Percentiles rank a stretch among this genome's conserved stretches.
Evolutionary conservation across 2,888 invertebrate genomes (phyloP).

Genomic region (Brachycybe producta): DNA sequence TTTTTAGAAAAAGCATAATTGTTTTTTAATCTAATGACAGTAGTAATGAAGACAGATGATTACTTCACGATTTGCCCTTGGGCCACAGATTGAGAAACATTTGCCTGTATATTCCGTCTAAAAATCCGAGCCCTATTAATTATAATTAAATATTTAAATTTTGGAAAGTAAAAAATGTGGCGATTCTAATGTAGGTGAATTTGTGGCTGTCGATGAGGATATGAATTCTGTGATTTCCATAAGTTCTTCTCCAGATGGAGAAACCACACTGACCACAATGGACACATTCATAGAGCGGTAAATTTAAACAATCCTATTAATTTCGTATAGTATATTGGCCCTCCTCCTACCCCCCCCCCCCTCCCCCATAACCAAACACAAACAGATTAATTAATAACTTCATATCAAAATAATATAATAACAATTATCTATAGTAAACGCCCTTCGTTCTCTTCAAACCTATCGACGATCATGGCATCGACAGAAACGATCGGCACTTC

Average conservation of each 20-base stretch:
- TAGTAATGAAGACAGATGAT: too few relatives aligned
- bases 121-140: too few relatives aligned
- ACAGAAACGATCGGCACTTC: not conserved
- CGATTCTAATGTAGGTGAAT: not conserved
- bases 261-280: constrained; percentile 9
- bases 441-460: constrained; percentile 10
- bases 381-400: too few relatives aligned
- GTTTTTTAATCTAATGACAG: too few relatives aligned
- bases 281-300: constrained; percentile 8
- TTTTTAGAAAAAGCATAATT: too few relatives aligned
- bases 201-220: constrained; percentile 10
- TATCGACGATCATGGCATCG: constrained; percentile 16
- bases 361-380: not conserved
- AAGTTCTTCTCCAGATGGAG: constrained; percentile 17
- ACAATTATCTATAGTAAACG: constrained; percentile 12
- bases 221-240: constrained; percentile 17
- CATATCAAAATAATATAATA: too few relatives aligned
- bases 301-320: not conserved
- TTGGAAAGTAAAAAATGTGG: too few relatives aligned
- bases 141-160: too few relatives aligned
- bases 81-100: too few relatives aligned
- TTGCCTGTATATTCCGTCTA: too few relatives aligned
- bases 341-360: not conserved
- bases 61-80: too few relatives aligned
- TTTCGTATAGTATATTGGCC: too few relatives aligned